These are phyloP conservation scores for Petrolisthes manimaculis DNA, from an alignment of 2,888 invertebrate genomes.

Conservation along the genomic window DNA sequence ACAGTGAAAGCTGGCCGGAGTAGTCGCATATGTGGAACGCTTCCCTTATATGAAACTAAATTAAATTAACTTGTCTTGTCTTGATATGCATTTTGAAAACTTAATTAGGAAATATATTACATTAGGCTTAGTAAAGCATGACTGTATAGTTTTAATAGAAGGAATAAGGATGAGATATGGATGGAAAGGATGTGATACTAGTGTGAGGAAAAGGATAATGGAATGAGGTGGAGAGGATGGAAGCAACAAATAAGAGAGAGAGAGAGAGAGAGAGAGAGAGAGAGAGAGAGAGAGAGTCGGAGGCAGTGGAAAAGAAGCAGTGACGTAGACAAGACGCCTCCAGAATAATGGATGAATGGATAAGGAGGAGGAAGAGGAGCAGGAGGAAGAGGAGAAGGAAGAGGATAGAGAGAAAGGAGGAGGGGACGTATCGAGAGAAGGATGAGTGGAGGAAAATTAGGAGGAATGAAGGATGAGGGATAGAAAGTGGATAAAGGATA, in stretches of 20 bases:
- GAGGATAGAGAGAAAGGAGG: neutral
- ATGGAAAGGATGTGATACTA: no score
- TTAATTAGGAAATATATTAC: no score
- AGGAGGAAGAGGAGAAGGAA: neutral
- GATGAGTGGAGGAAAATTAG: neutral
- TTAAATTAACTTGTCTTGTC: neutral
- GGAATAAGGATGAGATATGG: no score
- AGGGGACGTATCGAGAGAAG: neutral
- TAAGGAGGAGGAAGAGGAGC: no score
- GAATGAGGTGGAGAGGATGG: neutral
- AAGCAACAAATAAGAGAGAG: neutral
- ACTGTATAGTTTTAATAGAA: no score
- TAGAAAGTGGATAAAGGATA: no score
- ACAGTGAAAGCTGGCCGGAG: no score
- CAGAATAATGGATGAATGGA: no score
- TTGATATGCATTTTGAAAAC: neutral
- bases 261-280: constrained; percentile 16
- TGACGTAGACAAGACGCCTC: neutral
- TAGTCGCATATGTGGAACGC: no score
- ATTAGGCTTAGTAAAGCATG: no score
- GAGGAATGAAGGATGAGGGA: neutral
- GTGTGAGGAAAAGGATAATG: neutral
- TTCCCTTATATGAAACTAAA: no score
- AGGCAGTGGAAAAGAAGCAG: neutral
- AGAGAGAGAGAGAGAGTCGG: constrained; percentile 15